A percentile compares a stretch with the other conserved stretches of the same genome.
phyloP scores from a whole-genome alignment of 2,888 invertebrate genomes.

The Pteria penguin region DNA sequence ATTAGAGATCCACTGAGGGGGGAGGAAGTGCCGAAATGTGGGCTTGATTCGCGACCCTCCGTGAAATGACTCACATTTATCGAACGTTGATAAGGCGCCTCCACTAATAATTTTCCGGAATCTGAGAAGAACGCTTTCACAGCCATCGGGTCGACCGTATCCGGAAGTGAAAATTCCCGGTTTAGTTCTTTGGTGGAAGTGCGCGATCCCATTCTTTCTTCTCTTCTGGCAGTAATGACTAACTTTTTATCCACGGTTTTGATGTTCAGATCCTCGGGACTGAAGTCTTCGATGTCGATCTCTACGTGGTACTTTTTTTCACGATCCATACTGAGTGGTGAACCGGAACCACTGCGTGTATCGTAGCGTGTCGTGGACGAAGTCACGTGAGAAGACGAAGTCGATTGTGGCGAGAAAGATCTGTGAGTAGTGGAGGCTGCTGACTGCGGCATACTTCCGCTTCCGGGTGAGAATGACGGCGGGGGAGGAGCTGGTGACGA shows the following conservation, averaged over 20 bases:
- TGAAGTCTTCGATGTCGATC: constrained; percentile 78
- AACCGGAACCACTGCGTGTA: constrained; percentile 41
- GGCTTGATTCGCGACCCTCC: constrained; percentile 32
- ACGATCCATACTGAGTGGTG: constrained; percentile 64
- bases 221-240: constrained; percentile 74
- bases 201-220: constrained; percentile 73
- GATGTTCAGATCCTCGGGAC: constrained; percentile 77
- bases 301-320: constrained; percentile 73
- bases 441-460: constrained; percentile 27
- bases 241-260: constrained; percentile 76
- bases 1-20: constrained; percentile 1
- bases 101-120: constrained; percentile 75
- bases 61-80: constrained; percentile 54
- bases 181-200: constrained; percentile 76
- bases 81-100: constrained; percentile 72
- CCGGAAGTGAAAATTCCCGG: constrained; percentile 77
- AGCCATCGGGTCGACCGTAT: constrained; percentile 76
- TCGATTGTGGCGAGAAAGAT: constrained; percentile 33
- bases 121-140: constrained; percentile 79
- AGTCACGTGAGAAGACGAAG: constrained; percentile 29
- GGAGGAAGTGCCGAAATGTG: constrained; percentile 25
- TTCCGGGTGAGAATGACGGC: constrained; percentile 20
- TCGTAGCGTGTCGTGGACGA: constrained; percentile 32
- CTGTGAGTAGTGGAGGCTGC: constrained; percentile 29
- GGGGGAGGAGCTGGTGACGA: constrained; percentile 17